Percentiles rank a stretch among this genome's conserved stretches.
These are phyloP conservation scores for Euborellia annulipes DNA, from an alignment of 1,140 invertebrate genomes.

Conservation along the genomic window DNA sequence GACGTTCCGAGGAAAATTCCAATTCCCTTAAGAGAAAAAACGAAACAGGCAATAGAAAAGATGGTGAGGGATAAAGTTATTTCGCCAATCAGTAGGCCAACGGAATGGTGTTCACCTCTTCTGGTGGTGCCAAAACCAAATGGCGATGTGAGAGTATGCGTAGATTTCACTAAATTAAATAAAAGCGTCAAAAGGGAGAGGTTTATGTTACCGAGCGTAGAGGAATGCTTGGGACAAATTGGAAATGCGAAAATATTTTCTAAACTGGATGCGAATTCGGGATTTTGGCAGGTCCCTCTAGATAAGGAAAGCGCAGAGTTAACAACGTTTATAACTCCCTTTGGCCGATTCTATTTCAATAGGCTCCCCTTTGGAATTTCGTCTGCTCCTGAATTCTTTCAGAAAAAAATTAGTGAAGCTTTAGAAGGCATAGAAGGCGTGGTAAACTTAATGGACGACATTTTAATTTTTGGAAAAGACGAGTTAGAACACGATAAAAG, in stretches of 20 bases:
- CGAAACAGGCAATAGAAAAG: conserved; percentile 16
- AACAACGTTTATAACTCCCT: conserved; percentile 17
- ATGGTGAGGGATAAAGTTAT: conserved; percentile 18
- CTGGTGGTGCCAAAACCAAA: conserved; percentile 25
- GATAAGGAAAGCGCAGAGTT: conserved; percentile 9
- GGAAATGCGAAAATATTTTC: conserved; percentile 9
- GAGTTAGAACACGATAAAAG: no score
- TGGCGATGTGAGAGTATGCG: conserved; percentile 23
- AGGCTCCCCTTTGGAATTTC: conserved; percentile 13
- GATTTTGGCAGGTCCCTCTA: conserved; percentile 15
- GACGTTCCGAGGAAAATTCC: conserved; percentile 17
- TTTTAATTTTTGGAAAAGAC: no score
- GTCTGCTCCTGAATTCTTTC: conserved; percentile 11
- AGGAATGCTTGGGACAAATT: conserved; percentile 1
- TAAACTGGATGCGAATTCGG: conserved; percentile 14
- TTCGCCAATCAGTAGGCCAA: conserved; percentile 19
- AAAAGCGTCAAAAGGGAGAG: conserved; percentile 17
- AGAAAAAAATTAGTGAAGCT: no score
- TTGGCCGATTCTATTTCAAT: conserved; percentile 11
- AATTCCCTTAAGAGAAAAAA: conserved; percentile 17
- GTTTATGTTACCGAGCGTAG: conserved; percentile 4
- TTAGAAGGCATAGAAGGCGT: no score
- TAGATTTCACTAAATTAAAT: conserved; percentile 24
- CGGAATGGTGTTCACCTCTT: conserved; percentile 27
- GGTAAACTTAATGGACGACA: no score